Base-by-base conservation (phyloP, 2,888 invertebrate species). In the Lacanobia oleracea region DNA sequence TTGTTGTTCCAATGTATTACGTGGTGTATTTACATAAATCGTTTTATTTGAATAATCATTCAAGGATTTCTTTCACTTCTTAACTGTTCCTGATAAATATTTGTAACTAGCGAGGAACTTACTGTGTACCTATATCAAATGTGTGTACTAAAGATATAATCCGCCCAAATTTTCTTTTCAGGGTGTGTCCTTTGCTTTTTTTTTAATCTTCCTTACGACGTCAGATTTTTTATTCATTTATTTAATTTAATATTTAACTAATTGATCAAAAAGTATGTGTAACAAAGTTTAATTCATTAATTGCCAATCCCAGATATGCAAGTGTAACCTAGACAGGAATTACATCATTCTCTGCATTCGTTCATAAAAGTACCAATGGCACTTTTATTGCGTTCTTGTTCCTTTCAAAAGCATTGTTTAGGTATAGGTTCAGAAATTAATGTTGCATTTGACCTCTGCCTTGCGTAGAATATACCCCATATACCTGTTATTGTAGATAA, bases 321-420 rank as follows among this genome's bases (percentile, higher is more conserved):
- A 48, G 21, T 43, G 21, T 50, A 43, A 61, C 40, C 10, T 67
- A 67, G 18, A 60, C 45, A 21, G 27, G 27, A 63, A 63, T 80
- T 80, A 80, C 81, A 77, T 77, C 76, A 77, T 72, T 14, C 23
- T 45, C 10, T 59, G n/a, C n/a, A n/a, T n/a, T n/a, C n/a, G n/a
- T n/a, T n/a, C n/a, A n/a, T n/a, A n/a, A n/a, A n/a, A n/a, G n/a
- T n/a, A 59, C 23, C 48, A 54, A 54, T 74, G 23, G 8, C 50
- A 67, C 62, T 59, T 59, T 66, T 50, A 63, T 50, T 74, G 63
- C 48, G 70, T 40, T 51, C 57, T 77, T 18, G 14, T 76, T 64
- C n/a, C 60, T 60, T 77, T 56, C 54, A 40, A 81, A 75, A 50
- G 40, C 33, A 61, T 61, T 75, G 45, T 80, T 3, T 53, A 67